Conservation (phyloP, 2,797 vertebrate species). For the Anguilla obscura region DNA sequence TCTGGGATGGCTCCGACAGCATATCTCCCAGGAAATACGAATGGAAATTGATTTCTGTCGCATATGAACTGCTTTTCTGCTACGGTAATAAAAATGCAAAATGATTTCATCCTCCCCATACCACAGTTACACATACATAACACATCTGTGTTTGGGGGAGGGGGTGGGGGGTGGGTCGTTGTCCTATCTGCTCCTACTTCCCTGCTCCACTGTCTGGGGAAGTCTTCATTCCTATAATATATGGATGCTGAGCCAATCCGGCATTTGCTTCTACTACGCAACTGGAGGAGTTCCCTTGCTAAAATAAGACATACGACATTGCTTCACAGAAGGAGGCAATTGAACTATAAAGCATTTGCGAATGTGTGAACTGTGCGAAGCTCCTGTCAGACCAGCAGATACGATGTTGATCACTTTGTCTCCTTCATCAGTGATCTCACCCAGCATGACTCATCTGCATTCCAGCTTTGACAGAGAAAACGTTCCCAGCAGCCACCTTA, state of each 20-base stretch:
- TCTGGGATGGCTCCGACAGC: conserved; percentile 2
- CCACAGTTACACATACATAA: neutral
- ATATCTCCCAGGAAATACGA: neutral
- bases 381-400: neutral
- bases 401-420: neutral
- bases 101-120: neutral
- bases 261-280: neutral
- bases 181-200: neutral
- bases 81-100: neutral
- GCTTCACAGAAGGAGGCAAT: neutral
- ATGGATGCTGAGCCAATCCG: neutral
- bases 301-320: neutral
- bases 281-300: neutral
- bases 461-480: neutral
- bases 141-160: neutral
- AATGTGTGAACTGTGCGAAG: neutral
- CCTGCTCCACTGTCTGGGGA: neutral
- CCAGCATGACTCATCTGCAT: neutral
- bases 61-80: neutral
- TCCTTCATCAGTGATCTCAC: neutral
- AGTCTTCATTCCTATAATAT: neutral
- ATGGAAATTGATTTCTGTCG: neutral
- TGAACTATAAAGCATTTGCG: neutral
- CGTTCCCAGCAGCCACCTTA: neutral
- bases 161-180: neutral